A percentile compares a stretch with the other conserved stretches of the same genome.
phyloP scores from a whole-genome alignment of 2,888 invertebrate species.

The Lasius fuliginosus region DNA sequence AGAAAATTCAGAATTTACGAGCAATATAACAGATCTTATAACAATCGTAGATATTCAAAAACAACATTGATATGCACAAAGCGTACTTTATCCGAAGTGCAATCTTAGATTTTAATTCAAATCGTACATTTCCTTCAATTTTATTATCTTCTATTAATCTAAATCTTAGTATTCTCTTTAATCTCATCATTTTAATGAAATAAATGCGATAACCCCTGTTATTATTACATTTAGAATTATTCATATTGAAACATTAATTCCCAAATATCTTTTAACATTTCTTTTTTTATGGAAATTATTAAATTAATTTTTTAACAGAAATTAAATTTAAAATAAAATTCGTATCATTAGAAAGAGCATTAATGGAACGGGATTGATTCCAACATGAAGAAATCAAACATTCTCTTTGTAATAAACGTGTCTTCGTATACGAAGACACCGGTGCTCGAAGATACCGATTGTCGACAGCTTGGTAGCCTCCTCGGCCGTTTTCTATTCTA shows the following conservation, averaged over 20 bases:
- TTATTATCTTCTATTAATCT: background rate
- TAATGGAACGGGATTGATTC: background rate
- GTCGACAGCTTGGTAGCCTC: constrained; percentile 40
- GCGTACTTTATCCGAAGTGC: no score
- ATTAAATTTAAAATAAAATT: constrained; percentile 12
- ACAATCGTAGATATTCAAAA: background rate
- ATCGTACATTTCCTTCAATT: background rate
- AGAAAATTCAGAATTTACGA: background rate
- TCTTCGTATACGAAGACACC: constrained; percentile 6
- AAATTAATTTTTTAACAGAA: background rate
- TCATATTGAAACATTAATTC: background rate
- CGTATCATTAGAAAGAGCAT: background rate
- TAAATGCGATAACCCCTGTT: background rate
- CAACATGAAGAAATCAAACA: background rate
- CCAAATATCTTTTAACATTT: background rate
- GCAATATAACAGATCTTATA: background rate
- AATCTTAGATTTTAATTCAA: no score
- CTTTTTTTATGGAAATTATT: background rate
- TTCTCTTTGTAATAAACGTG: background rate
- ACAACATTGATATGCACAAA: no score
- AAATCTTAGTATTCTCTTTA: background rate
- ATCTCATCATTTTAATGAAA: constrained; percentile 2
- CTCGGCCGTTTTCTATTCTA: constrained; percentile 76
- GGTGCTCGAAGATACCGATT: constrained; percentile 2
- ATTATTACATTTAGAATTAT: constrained; percentile 3